Evolutionary conservation across 2,797 vertebrate species (phyloP).

Genomic region (Hybognathus amarus): DNA sequence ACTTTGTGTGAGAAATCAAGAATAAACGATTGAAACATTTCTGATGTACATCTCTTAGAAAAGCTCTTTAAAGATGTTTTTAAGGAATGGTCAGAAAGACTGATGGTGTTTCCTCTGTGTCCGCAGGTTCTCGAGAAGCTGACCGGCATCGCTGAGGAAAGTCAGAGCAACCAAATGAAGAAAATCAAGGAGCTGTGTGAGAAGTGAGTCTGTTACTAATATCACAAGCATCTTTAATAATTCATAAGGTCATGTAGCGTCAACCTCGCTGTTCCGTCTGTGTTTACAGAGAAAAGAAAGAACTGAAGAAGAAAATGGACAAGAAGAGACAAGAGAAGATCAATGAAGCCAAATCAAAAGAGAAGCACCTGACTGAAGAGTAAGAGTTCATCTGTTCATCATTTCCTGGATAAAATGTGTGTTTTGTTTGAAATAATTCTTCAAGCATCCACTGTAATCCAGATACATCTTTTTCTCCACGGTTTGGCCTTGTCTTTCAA

Average conservation of each 20-base stretch:
- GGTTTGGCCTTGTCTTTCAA: neutral
- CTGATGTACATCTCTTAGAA: neutral
- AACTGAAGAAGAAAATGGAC: slow-evolving; percentile 98
- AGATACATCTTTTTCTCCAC: too few relatives aligned
- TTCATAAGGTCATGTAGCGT: neutral
- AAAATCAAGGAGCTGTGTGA: slow-evolving; percentile 96
- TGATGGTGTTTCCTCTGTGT: neutral
- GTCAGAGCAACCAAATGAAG: slow-evolving; percentile 91
- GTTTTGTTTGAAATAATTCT: neutral
- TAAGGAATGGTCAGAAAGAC: neutral
- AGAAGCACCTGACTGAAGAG: slow-evolving; percentile 98
- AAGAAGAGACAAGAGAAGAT: slow-evolving; percentile 97
- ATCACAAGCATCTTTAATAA: neutral
- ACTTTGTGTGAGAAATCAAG: neutral
- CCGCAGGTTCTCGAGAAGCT: slow-evolving; percentile 91
- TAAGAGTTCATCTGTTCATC: slow-evolving; percentile 68
- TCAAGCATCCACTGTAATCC: neutral
- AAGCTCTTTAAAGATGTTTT: neutral
- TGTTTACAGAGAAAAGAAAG: slow-evolving; percentile 90
- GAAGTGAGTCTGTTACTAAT: slow-evolving; percentile 79
- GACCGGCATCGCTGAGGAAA: slow-evolving; percentile 89
- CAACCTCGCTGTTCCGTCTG: slow-evolving; percentile 3
- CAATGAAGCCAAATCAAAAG: slow-evolving; percentile 95
- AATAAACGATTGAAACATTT: too few relatives aligned
- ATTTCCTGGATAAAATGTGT: neutral